phyloP scores from a whole-genome alignment of 2,797 vertebrate genomes.

The Carapus acus region DNA sequence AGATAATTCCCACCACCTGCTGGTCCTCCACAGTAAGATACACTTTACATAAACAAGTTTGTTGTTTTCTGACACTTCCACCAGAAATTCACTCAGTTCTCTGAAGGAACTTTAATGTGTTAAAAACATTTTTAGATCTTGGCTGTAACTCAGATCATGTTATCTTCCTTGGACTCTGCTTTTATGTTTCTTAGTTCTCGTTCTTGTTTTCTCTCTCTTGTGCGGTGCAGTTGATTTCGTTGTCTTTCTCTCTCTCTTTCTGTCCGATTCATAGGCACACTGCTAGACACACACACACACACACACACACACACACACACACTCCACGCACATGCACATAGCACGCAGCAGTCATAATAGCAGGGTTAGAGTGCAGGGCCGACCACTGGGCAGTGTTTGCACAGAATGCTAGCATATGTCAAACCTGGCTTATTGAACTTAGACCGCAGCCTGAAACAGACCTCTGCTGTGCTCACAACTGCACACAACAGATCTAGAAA shows the following conservation, averaged over 20 bases:
- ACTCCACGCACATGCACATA: constrained; percentile 23
- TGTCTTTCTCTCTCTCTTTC: constrained; percentile 24
- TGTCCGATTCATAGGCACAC: constrained; percentile 35
- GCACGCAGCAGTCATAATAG: constrained; percentile 57
- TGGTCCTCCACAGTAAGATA: constrained; percentile 28
- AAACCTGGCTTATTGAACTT: constrained; percentile 64
- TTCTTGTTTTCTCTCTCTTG: constrained; percentile 37
- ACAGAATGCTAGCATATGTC: constrained; percentile 71
- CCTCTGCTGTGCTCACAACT: constrained; percentile 41
- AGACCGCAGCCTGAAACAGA: constrained; percentile 64
- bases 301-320: constrained; percentile 7
- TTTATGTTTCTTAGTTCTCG: constrained; percentile 34
- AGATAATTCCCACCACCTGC: constrained; percentile 40
- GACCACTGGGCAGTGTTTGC: constrained; percentile 65
- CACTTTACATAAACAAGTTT: constrained; percentile 2
- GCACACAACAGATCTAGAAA: constrained; percentile 21
- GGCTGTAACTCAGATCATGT: constrained; percentile 13
- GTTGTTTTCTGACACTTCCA: neutral
- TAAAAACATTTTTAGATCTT: constrained; percentile 27
- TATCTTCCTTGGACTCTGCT: constrained; percentile 28
- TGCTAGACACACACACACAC: constrained; percentile 10
- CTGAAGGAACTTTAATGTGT: constrained; percentile 3
- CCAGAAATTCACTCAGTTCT: constrained; percentile 9
- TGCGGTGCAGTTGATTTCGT: constrained; percentile 23
- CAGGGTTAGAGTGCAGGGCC: constrained; percentile 54